A percentile compares a stretch with the other conserved stretches of the same genome.
phyloP scores from a whole-genome alignment of 2,797 vertebrate species.

The Sebastes minor region DNA sequence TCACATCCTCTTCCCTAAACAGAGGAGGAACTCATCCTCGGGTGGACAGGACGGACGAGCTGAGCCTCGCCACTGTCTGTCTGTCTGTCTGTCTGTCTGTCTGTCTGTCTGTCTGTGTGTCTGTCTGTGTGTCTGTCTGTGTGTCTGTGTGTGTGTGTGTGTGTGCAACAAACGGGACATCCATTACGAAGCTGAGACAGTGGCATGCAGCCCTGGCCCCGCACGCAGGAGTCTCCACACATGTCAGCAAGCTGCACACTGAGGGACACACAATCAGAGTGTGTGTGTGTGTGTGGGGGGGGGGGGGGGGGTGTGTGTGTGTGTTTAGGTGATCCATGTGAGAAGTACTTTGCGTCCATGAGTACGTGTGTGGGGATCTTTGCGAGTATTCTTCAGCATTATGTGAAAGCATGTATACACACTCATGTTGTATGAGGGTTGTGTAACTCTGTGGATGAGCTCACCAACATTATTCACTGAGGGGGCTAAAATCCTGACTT shows the following conservation, averaged over 20 bases:
- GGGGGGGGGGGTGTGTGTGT: constrained; percentile 16
- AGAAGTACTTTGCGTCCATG: constrained; percentile 6
- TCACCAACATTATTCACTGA: not conserved
- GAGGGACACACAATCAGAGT: constrained; percentile 50
- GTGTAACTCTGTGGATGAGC: not conserved
- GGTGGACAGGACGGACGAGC: constrained; percentile 64
- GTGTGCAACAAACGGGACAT: constrained; percentile 61
- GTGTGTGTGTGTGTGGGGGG: not conserved
- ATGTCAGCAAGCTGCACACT: constrained; percentile 65
- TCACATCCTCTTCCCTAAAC: constrained; percentile 91
- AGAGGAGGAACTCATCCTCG: constrained; percentile 85
- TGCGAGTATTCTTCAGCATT: not conserved
- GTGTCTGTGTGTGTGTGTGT: constrained; percentile 12
- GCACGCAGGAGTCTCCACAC: constrained; percentile 58
- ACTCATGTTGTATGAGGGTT: not conserved
- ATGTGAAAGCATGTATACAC: not conserved
- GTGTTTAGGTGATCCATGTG: constrained; percentile 27
- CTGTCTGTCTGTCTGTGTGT: constrained; percentile 54
- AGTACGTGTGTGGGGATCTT: not conserved
- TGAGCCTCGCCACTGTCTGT: constrained; percentile 60
- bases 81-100: constrained; percentile 24
- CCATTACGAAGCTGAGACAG: constrained; percentile 66
- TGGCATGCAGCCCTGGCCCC: constrained; percentile 59
- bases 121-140: constrained; percentile 41
- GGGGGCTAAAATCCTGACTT: not conserved